phyloP scores from a whole-genome alignment of 2,888 invertebrate species.

The Ypsolopha scabrella region DNA sequence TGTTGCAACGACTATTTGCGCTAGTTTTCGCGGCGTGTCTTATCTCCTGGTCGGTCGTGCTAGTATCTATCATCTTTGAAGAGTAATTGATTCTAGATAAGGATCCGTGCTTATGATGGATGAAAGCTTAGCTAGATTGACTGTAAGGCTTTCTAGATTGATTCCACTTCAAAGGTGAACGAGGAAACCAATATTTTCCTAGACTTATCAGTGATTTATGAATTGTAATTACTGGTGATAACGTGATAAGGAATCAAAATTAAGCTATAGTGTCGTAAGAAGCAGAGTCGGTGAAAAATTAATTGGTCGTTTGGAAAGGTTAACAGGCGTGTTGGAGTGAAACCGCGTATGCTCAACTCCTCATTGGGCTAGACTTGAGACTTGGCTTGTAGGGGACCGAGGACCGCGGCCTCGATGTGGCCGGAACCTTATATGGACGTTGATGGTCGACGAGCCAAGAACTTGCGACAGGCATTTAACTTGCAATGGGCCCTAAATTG shows the following conservation, averaged over 20 bases:
- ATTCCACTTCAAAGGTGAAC: slow-evolving; percentile 7
- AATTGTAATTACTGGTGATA: background rate
- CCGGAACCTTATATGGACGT: slow-evolving; percentile 46
- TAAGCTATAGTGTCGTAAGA: slow-evolving; percentile 2
- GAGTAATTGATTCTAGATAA: slow-evolving; percentile 37
- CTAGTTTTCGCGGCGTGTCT: slow-evolving; percentile 44
- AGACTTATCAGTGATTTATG: slow-evolving; percentile 1
- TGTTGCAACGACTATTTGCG: slow-evolving; percentile 28
- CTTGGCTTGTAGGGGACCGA: slow-evolving; percentile 3
- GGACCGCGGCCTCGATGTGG: slow-evolving; percentile 41
- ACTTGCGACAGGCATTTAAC: slow-evolving; percentile 42
- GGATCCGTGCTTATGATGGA: slow-evolving; percentile 23
- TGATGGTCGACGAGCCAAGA: slow-evolving; percentile 39
- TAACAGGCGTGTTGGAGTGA: slow-evolving; percentile 9
- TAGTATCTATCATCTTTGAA: slow-evolving; percentile 30
- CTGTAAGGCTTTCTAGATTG: background rate
- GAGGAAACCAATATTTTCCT: slow-evolving; percentile 7
- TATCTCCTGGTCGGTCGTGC: slow-evolving; percentile 32
- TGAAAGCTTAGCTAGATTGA: slow-evolving; percentile 10
- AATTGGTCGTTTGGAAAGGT: slow-evolving; percentile 13
- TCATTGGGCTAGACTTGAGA: slow-evolving; percentile 3
- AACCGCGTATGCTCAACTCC: background rate
- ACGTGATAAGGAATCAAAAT: slow-evolving; percentile 3
- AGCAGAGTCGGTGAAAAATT: slow-evolving; percentile 5
- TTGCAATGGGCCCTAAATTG: slow-evolving; percentile 41